A percentile compares a stretch with the other conserved stretches of the same genome.
phyloP scores from a whole-genome alignment of 2,888 invertebrate species.

The Sinopyrophorus schimmeli region DNA sequence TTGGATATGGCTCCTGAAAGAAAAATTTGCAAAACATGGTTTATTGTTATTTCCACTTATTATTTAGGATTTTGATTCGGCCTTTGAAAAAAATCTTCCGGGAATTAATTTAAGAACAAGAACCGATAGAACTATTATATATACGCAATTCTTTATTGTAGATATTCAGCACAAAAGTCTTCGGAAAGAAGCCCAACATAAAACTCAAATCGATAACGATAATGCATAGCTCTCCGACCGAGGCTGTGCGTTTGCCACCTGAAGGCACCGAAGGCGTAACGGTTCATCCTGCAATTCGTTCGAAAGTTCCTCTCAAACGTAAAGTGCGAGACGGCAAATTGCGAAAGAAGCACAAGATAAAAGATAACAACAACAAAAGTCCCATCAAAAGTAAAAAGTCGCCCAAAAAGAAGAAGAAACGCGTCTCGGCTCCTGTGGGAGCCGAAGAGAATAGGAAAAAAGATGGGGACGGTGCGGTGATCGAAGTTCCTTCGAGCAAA shows the following conservation, averaged over 20 bases:
- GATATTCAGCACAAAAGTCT: conserved; percentile 78
- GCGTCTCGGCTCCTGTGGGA: conserved; percentile 54
- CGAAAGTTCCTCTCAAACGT: conserved; percentile 84
- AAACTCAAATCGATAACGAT: conserved; percentile 87
- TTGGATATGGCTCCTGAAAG: too few species aligned
- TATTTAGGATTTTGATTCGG: too few species aligned
- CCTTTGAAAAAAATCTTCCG: too few species aligned
- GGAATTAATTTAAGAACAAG: too few species aligned
- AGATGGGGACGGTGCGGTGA: conserved; percentile 52
- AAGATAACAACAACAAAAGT: conserved; percentile 49
- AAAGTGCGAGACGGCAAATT: conserved; percentile 68
- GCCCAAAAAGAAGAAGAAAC: conserved; percentile 56
- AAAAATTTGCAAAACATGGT: too few species aligned
- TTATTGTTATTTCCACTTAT: too few species aligned
- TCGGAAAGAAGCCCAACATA: conserved; percentile 78
- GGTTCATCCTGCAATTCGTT: conserved; percentile 83
- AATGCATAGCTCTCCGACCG: conserved; percentile 87
- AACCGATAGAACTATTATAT: neutral
- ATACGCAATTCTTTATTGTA: conserved; percentile 49
- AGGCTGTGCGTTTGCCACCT: conserved; percentile 79
- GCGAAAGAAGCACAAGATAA: conserved; percentile 36
- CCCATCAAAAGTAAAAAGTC: conserved; percentile 49
- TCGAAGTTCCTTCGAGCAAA: conserved; percentile 52
- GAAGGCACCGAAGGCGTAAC: conserved; percentile 71
- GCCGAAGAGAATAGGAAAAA: conserved; percentile 63